Base-by-base conservation (phyloP, 2,797 vertebrate genomes). In the Sphaeramia orbicularis region DNA sequence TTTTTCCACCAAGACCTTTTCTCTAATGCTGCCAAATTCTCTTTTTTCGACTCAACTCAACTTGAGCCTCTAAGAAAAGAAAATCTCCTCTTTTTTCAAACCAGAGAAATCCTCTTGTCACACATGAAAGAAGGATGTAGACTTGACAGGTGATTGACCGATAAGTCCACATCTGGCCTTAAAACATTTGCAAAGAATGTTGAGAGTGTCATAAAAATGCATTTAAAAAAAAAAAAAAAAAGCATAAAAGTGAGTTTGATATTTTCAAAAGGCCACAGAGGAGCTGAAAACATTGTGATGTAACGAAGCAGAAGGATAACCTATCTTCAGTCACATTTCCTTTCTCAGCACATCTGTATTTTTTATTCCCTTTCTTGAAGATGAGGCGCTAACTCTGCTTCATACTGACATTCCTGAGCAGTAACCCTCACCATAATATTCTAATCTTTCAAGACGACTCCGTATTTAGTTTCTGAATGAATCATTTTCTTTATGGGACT, bases 91-190 rank as follows among this genome's bases (percentile, higher is more conserved):
- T 61, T 9, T 48, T 68, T 66, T 79, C 45, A 80, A 59, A 67
- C 68, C 51, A 12, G 67, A 74, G 61, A 87, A 86, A 86, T 83
- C 83, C 77, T 81, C 80, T 67, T 81, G 81, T 88, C 78, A 67
- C 78, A 57, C 71, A 68, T 68, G 62, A 77, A 66, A 81, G 80
- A 63, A 56, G 69, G 41, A 30, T 58, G 74, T 75, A 57, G 19
- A 69, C 60, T 68, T 47, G 78, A 76, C 54, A 53, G 76, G 67
- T 64, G 66, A 86, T 64, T 62, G 80, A 74, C 65, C 15, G 76
- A 76, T 81, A 84, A 76, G 63, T 53, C 58, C 51, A 72, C 68
- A 37, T 75, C 74, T 78, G 69, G 78, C 69, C 78, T 30, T 45
- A 47, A 80, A 77, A 66, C 47, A 54, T 43, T 13, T 38, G 62